These are phyloP conservation scores for Globia sparganii DNA, from an alignment of 2,888 invertebrate species.

Conservation along the genomic window DNA sequence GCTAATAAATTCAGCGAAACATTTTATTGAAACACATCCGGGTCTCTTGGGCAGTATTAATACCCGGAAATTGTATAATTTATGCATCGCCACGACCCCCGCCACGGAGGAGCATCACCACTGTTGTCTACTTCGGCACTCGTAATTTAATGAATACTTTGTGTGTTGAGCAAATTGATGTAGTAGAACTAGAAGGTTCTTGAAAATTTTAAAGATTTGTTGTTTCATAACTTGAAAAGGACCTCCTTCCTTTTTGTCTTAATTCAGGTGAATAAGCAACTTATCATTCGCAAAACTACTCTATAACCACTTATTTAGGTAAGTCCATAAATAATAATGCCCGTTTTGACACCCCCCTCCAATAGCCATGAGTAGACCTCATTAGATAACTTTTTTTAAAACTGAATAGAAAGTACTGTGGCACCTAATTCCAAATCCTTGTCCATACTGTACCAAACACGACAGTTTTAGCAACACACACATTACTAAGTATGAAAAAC, in stretches of 20 bases:
- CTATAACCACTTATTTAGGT: too few relatives aligned
- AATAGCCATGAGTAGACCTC: too few relatives aligned
- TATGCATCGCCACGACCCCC: conserved; percentile 79
- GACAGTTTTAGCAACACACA: too few relatives aligned
- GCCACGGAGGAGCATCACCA: conserved; percentile 58
- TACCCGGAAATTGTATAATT: conserved; percentile 82
- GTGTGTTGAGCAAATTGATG: conserved; percentile 28
- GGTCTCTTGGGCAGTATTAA: conserved; percentile 77
- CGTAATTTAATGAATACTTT: conserved; percentile 55
- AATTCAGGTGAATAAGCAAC: background rate
- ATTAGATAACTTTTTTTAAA: too few relatives aligned
- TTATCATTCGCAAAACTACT: background rate
- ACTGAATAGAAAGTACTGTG: too few relatives aligned
- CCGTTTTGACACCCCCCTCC: too few relatives aligned
- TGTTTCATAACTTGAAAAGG: background rate
- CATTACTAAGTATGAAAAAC: too few relatives aligned
- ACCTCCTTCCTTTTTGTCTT: background rate
- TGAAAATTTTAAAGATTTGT: background rate
- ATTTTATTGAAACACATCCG: conserved; percentile 82
- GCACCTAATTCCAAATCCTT: too few relatives aligned
- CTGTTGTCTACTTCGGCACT: conserved; percentile 57
- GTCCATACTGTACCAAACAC: too few relatives aligned
- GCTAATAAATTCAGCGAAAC: conserved; percentile 70
- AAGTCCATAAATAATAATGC: background rate
- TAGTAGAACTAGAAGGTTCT: conserved; percentile 4